A percentile compares a stretch with the other conserved stretches of the same genome.
These are phyloP conservation scores for Allophyes oxyacanthae DNA, from an alignment of 2,888 invertebrate genomes.

Conservation along the genomic window DNA sequence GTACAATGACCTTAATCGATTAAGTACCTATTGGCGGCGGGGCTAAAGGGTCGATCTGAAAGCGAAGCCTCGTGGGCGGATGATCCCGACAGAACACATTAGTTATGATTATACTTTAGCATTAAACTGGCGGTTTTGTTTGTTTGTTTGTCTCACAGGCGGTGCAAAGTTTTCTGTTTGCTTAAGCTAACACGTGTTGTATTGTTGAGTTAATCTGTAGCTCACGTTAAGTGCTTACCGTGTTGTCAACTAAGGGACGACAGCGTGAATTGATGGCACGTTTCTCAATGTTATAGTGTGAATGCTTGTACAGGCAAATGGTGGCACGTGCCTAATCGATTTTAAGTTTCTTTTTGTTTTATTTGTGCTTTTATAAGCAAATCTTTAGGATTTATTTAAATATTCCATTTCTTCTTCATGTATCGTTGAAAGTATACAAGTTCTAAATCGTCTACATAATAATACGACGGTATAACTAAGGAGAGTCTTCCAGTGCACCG, in stretches of 20 bases:
- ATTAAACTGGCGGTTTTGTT: constrained; percentile 29
- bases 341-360: constrained; percentile 8
- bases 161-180: constrained; percentile 39
- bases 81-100: constrained; percentile 34
- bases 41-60: constrained; percentile 41
- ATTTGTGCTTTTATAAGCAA: not conserved
- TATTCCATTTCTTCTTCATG: too few relatives aligned
- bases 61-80: constrained; percentile 19
- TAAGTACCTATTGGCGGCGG: constrained; percentile 43
- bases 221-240: constrained; percentile 37
- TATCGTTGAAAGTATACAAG: too few relatives aligned
- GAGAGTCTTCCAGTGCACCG: too few relatives aligned
- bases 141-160: constrained; percentile 22
- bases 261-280: constrained; percentile 37
- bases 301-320: constrained; percentile 42
- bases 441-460: too few relatives aligned
- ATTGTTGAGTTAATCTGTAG: constrained; percentile 37
- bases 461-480: too few relatives aligned
- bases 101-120: constrained; percentile 42
- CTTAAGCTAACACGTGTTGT: constrained; percentile 39
- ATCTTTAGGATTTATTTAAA: too few relatives aligned
- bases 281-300: constrained; percentile 34
- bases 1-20: constrained; percentile 55
- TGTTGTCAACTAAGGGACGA: constrained; percentile 22
- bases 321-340: constrained; percentile 15